phyloP scores from a whole-genome alignment of 2,113 vertebrate species.

The Oncorhynchus clarkii region DNA sequence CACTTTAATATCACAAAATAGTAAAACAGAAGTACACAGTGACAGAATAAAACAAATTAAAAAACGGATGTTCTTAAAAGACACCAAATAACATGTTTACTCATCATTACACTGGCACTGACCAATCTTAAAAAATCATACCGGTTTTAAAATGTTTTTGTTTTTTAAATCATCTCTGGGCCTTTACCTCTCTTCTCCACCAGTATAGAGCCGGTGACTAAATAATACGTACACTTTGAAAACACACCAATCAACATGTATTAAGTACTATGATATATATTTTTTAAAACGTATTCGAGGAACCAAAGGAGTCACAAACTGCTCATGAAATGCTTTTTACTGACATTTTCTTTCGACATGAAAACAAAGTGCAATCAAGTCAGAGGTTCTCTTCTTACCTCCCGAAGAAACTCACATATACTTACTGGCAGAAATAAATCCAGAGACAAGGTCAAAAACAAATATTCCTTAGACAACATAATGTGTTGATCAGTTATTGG shows the following conservation, averaged over 20 bases:
- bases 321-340: background rate
- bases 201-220: background rate
- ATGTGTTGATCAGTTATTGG: background rate
- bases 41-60: slow-evolving; percentile 21
- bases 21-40: slow-evolving; percentile 37
- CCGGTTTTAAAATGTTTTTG: slow-evolving; percentile 32
- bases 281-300: background rate
- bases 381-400: too few relatives aligned
- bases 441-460: background rate
- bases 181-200: background rate
- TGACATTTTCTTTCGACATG: too few relatives aligned
- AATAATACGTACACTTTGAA: background rate
- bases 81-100: slow-evolving; percentile 1
- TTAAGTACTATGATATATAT: too few relatives aligned
- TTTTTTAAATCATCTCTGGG: background rate
- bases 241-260: background rate
- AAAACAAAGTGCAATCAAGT: too few relatives aligned
- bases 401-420: too few relatives aligned
- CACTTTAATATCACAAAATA: slow-evolving; percentile 64
- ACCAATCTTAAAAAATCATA: slow-evolving; percentile 53
- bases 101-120: slow-evolving; percentile 2
- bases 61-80: slow-evolving; percentile 45
- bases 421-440: background rate
- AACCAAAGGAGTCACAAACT: background rate
- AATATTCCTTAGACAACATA: background rate